Conservation (phyloP, 2,888 invertebrate species). For the Bombylius discolor region DNA sequence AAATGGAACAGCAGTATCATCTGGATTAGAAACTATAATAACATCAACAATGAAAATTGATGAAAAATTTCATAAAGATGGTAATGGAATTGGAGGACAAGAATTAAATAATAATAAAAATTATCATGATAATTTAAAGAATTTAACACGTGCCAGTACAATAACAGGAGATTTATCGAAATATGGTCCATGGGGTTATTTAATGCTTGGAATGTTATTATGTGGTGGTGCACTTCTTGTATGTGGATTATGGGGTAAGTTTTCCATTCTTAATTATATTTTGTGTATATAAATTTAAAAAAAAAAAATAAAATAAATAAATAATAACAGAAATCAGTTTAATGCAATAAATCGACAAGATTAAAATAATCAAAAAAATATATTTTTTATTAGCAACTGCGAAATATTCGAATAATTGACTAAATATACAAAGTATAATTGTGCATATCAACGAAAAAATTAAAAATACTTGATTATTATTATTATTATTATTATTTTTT, state of each 20-base stretch:
- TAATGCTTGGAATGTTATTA: conserved; percentile 56
- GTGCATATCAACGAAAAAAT: too few species aligned
- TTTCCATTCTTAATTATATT: background rate
- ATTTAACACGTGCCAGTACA: background rate
- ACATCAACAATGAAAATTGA: conserved; percentile 15
- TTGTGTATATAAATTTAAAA: background rate
- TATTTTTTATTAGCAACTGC: too few species aligned
- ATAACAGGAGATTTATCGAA: conserved; percentile 48
- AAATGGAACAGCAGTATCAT: conserved; percentile 5
- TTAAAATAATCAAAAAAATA: too few species aligned
- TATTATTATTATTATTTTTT: too few species aligned
- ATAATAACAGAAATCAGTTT: too few species aligned
- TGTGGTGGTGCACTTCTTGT: conserved; percentile 57
- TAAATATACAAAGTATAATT: too few species aligned
- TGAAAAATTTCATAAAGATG: too few species aligned
- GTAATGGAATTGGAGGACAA: too few species aligned
- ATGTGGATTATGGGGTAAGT: conserved; percentile 51
- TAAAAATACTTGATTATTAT: too few species aligned
- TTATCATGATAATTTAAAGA: background rate
- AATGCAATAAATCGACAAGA: too few species aligned
- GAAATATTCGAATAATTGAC: too few species aligned
- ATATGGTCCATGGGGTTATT: conserved; percentile 61
- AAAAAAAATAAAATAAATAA: too few species aligned
- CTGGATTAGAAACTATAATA: background rate
- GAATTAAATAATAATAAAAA: conserved; percentile 4